Evolutionary conservation across 2,797 vertebrate genomes (phyloP), one percentile per base, ranked within the genome.

Genomic region (Rhynchonycteris naso): DNA sequence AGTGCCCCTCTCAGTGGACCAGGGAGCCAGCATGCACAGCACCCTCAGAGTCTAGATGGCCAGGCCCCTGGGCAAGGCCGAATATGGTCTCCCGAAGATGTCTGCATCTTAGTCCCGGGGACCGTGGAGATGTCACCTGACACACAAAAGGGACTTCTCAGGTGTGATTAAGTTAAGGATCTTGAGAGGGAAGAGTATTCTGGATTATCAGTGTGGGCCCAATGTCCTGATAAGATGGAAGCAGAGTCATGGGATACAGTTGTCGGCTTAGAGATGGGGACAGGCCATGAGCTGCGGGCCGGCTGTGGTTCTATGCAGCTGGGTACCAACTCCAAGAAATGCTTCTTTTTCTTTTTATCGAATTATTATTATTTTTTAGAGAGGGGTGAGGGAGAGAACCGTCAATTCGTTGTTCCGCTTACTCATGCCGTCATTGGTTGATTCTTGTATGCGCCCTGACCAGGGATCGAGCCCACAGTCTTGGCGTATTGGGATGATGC

Each of bases 21-120:
- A 52, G 8, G 63, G 43, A 24, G 13, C 43, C 19, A 5, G n/a
- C 2, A 56, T 22, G 79, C 65, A 16, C 1, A 35, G 47, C 15
- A 28, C 47, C 33, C 28, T 65, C 33, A 38, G 54, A 76, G 2
- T 66, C 66, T 88, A n/a, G 4, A 69, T 52, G 19, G 7, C 16
- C 38, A 47, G 33, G 18, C 13, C 35, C 28, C 35, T 7, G 43
- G 1, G 28, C 7, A 2, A 33, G 91, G 69, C 80, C 78, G 79
- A 78, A 43, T 47, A 7, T 12, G 12, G 18, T 65, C 33, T 7
- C 61, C 13, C 21, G 47, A 24, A 30, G 15, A 52, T 54, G 22
- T 58, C 10, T 28, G 6, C 11, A 10, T 28, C 13, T 8, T 15
- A 24, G 21, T 28, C 28, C 19, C 0, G 1, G 2, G 30, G 68